Evolutionary conservation across 1,140 invertebrate species (phyloP), one percentile per base, ranked within the genome.

Genomic region (Neomicropteryx cornuta): DNA sequence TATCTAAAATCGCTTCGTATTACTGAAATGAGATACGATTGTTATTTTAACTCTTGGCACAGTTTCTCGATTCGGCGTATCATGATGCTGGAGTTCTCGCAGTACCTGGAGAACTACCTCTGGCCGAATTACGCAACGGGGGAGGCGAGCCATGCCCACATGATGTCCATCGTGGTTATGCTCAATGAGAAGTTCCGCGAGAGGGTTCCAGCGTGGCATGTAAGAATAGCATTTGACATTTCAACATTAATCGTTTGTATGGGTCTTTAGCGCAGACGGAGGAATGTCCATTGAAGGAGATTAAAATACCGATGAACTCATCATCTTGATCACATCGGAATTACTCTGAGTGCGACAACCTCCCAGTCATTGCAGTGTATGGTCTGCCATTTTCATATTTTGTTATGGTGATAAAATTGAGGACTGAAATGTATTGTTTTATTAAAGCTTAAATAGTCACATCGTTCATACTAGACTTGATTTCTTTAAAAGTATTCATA

Each of bases 181-280:
- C 78, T 98, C 8, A 99, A 99, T 74, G 95, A 99, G 55, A 99
- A 99, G 58, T 96, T 97, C 55, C 69, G 94, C 11, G 96, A 99
- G 68, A 68, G 94, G 47, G 90, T 98, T 10, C 84, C 87, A 43
- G 89, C 93, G n/a, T 99, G 95, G 95, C 78, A 86, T 56, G 81
- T 88, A 48, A 57, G 56, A 51, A 18, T 38, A n/a, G 8, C 34
- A 37, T 28, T 38, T 39, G 16, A n/a, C n/a, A n/a, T n/a, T n/a
- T n/a, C n/a, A n/a, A n/a, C n/a, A n/a, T n/a, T n/a, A n/a, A 30
- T 8, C 6, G 23, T 1, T 44, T 10, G 28, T 18, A 21, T 23
- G 10, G 18, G 28, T 23, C n/a, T 31, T 21, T 28, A 24, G 19
- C 22, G 29, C 21, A 19, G 6, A 14, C 27, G 3, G 3, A 39